Conservation (phyloP, 2,888 invertebrate genomes). For the Osedax frankpressi region DNA sequence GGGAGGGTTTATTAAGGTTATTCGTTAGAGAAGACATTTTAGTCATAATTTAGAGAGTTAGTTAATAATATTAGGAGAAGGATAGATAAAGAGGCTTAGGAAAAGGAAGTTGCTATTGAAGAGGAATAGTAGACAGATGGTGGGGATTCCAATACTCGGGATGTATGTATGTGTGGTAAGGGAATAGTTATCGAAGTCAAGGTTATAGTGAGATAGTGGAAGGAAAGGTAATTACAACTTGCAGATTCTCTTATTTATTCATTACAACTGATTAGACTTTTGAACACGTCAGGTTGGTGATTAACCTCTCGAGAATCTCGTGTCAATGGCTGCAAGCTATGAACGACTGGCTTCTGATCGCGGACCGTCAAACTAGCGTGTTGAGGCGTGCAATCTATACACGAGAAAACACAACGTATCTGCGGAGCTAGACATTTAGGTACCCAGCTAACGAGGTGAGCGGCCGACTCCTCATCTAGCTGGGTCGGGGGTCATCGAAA, state of each 20-base stretch:
- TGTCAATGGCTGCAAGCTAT: slow-evolving; percentile 33
- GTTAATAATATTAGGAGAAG: background rate
- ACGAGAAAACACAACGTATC: slow-evolving; percentile 39
- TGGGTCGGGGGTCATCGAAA: no score
- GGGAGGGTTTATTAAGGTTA: background rate
- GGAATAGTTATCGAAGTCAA: no score
- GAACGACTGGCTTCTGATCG: slow-evolving; percentile 31
- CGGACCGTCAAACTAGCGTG: slow-evolving; percentile 34
- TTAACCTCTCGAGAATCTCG: slow-evolving; percentile 34
- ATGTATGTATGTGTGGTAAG: no score
- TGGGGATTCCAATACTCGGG: background rate
- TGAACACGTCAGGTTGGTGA: no score
- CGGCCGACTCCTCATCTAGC: slow-evolving; percentile 41
- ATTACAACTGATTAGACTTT: no score
- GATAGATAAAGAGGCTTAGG: background rate
- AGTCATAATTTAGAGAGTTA: background rate
- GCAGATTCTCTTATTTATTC: no score
- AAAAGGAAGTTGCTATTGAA: background rate
- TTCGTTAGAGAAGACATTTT: background rate
- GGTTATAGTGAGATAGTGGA: no score
- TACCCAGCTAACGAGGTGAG: slow-evolving; percentile 40
- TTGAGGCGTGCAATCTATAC: slow-evolving; percentile 35
- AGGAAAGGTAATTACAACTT: no score
- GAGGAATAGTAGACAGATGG: background rate
- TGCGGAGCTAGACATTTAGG: slow-evolving; percentile 41